A percentile compares a stretch with the other conserved stretches of the same genome.
Conservation (phyloP, 2,113 vertebrate genomes). For the Trematomus loennbergii region DNA sequence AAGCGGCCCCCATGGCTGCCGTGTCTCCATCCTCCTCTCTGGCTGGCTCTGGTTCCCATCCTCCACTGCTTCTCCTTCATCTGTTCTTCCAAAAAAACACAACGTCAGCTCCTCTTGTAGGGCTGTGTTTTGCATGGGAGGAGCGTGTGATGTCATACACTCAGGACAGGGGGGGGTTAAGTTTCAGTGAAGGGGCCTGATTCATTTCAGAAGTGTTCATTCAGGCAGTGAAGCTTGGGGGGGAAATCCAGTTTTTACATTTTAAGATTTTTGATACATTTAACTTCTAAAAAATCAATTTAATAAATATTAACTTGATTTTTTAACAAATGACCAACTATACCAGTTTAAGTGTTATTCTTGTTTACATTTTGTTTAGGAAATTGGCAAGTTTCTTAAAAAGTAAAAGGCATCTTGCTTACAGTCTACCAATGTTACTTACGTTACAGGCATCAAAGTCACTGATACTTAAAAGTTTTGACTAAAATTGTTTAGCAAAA, state of each 20-base stretch:
- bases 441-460: too few species aligned
- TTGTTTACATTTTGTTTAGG: too few species aligned
- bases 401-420: too few species aligned
- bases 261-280: not conserved
- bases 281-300: too few species aligned
- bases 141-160: slow-evolving; percentile 39
- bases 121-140: slow-evolving; percentile 28
- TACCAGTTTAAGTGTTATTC: too few species aligned
- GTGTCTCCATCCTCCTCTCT: slow-evolving; percentile 59
- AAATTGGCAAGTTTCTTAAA: too few species aligned
- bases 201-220: not conserved
- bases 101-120: slow-evolving; percentile 19
- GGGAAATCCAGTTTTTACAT: too few species aligned
- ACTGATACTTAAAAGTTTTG: too few species aligned
- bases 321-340: too few species aligned
- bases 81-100: slow-evolving; percentile 33
- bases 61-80: slow-evolving; percentile 41
- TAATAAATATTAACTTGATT: too few species aligned
- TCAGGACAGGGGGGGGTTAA: slow-evolving; percentile 1
- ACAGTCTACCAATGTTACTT: too few species aligned
- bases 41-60: slow-evolving; percentile 54
- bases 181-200: slow-evolving; percentile 3
- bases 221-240: not conserved
- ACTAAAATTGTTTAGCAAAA: too few species aligned
- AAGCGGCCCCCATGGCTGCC: slow-evolving; percentile 68